Evolutionary conservation across 2,797 vertebrate species (phyloP).

Genomic region (Uromys caudimaculatus): DNA sequence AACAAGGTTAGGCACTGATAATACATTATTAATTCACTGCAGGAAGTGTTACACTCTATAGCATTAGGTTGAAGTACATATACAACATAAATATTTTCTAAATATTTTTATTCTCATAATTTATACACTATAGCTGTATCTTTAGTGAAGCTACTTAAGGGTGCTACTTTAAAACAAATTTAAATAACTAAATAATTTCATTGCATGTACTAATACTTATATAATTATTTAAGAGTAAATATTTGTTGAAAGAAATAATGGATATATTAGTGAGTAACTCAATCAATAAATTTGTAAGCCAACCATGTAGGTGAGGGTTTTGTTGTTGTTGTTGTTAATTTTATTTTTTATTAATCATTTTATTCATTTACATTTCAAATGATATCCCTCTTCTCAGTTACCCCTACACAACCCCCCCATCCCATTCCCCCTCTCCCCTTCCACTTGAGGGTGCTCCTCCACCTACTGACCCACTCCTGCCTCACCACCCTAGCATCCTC

Average conservation of each 20-base stretch:
- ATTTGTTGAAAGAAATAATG: neutral
- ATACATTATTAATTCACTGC: neutral
- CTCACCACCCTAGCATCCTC: no score
- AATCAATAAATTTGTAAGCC: neutral
- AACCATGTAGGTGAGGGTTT: neutral
- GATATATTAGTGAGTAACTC: neutral
- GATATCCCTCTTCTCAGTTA: no score
- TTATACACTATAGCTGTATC: neutral
- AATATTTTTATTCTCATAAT: neutral
- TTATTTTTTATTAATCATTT: no score
- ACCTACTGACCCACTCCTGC: no score
- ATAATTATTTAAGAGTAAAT: neutral
- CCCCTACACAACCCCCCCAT: no score
- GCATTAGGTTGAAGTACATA: neutral
- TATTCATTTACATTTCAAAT: no score
- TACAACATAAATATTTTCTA: neutral
- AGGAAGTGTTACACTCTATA: neutral
- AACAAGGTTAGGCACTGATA: neutral
- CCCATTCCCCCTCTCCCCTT: no score
- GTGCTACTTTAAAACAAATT: neutral
- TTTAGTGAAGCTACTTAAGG: neutral
- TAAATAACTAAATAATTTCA: neutral
- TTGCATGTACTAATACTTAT: neutral
- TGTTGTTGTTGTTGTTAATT: neutral
- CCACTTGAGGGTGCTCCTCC: no score